Conservation (phyloP, 2,888 invertebrate genomes). For the Corythucha ciliata region DNA sequence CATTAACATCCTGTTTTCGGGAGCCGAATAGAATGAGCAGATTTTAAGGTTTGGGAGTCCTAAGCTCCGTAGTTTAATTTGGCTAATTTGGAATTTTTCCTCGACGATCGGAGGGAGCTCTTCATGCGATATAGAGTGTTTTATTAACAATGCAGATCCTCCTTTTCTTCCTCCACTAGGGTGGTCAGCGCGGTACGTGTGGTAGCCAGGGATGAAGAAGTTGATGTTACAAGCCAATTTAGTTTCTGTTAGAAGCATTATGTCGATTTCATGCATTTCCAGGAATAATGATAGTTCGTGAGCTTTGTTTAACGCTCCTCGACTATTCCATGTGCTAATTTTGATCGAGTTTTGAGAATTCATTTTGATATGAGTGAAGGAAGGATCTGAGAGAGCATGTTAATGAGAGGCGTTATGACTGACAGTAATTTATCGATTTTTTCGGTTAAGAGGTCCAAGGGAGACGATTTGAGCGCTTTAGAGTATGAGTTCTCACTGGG, state of each 20-base stretch:
- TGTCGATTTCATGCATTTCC: background rate
- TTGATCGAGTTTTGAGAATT: conserved; percentile 1
- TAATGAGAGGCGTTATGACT: background rate
- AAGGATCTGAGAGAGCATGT: background rate
- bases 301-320: background rate
- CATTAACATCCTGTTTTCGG: background rate
- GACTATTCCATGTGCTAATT: background rate
- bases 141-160: background rate
- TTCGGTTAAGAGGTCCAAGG: background rate
- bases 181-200: conserved; percentile 1
- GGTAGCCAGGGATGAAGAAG: background rate
- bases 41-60: background rate
- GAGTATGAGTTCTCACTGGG: no score
- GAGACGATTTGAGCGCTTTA: no score
- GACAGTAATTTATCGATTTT: conserved; percentile 7
- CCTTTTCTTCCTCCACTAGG: conserved; percentile 2
- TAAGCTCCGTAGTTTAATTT: background rate
- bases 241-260: conserved; percentile 1
- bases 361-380: background rate
- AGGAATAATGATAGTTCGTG: background rate
- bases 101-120: background rate
- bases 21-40: background rate
- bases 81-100: background rate
- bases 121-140: background rate
- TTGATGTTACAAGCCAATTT: conserved; percentile 2